Percentiles rank a stretch among this genome's conserved stretches.
These are phyloP conservation scores for Datnioides undecimradiatus DNA, from an alignment of 2,113 vertebrate genomes.

Conservation along the genomic window DNA sequence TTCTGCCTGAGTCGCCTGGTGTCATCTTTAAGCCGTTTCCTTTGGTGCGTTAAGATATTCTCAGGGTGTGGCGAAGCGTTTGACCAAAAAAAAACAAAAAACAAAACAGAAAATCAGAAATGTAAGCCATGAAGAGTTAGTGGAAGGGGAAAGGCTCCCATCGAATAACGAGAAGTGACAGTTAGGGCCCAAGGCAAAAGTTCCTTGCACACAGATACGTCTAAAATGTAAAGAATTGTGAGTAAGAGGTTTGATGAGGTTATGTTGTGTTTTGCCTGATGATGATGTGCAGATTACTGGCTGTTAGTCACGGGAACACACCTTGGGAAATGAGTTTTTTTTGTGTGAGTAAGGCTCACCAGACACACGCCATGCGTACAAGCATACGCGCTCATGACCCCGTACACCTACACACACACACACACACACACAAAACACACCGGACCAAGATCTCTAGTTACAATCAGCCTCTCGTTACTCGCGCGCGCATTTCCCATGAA, in stretches of 20 bases:
- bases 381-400: neutral
- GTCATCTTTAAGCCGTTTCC: constrained; percentile 21
- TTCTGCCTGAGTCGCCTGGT: constrained; percentile 47
- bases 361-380: constrained; percentile 11
- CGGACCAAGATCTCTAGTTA: constrained; percentile 41
- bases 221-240: neutral
- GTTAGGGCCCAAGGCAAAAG: constrained; percentile 28
- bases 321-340: constrained; percentile 44
- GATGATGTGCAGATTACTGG: constrained; percentile 11
- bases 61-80: constrained; percentile 53
- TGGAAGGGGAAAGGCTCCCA: neutral
- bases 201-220: neutral
- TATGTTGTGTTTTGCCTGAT: constrained; percentile 29
- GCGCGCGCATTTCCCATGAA: neutral
- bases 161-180: constrained; percentile 23
- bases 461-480: constrained; percentile 25
- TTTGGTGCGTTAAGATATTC: constrained; percentile 11
- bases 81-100: neutral
- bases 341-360: constrained; percentile 43
- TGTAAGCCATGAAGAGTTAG: neutral
- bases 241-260: neutral
- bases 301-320: constrained; percentile 63
- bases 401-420: neutral
- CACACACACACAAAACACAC: constrained; percentile 4
- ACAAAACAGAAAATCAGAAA: too few species aligned